Conservation (phyloP, 2,888 invertebrate species). For the Parascotia fuliginaria region DNA sequence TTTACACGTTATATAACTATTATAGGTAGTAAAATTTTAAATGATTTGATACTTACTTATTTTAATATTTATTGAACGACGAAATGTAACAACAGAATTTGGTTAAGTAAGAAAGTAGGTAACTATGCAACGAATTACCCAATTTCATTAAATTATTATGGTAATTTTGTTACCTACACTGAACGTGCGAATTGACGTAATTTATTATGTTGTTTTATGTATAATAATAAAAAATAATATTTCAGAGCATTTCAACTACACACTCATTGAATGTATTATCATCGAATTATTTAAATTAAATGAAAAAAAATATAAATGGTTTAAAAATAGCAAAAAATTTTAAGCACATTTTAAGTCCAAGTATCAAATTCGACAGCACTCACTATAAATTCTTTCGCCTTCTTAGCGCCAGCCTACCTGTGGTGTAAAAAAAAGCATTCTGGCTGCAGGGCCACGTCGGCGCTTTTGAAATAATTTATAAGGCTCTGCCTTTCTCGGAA, state of each 20-base stretch:
- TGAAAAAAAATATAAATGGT: neutral
- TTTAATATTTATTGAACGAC: neutral
- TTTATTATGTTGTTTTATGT: no score
- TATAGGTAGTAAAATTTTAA: conserved; percentile 38
- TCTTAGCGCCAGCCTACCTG: conserved; percentile 84
- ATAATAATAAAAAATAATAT: no score
- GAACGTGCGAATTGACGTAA: no score
- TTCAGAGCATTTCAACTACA: no score
- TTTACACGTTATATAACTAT: conserved; percentile 62
- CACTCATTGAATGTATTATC: no score
- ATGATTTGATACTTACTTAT: conserved; percentile 48
- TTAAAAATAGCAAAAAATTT: neutral
- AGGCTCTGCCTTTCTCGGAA: conserved; percentile 84
- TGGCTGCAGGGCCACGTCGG: conserved; percentile 82
- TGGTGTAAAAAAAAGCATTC: conserved; percentile 82
- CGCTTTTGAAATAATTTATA: conserved; percentile 86
- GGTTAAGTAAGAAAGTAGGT: no score
- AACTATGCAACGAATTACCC: no score
- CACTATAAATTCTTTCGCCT: conserved; percentile 78
- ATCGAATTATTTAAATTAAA: neutral
- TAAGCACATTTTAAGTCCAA: conserved; percentile 23
- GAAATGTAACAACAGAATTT: no score
- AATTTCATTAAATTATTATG: no score
- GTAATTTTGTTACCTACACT: no score
- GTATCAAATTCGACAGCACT: conserved; percentile 56